Base-by-base conservation (phyloP, 1,140 invertebrate species). In the Orius insidiosus region DNA sequence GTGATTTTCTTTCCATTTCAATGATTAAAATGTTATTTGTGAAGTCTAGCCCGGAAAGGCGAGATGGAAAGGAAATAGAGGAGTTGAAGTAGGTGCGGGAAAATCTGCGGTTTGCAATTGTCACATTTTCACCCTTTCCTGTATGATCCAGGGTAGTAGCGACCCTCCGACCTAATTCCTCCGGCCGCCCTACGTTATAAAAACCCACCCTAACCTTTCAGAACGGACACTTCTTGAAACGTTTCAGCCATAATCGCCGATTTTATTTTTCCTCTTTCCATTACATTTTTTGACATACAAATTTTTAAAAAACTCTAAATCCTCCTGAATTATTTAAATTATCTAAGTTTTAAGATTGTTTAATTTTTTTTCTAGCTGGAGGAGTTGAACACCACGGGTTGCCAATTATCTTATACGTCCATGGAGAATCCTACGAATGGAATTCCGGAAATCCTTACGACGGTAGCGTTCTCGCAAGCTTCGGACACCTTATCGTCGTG, bases 381-480 rank as follows among this genome's bases (percentile, higher is more conserved):
- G 48, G 48, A 33, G 43, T 34, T 9, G 48, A 53, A 34, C 53
- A 54, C 31, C 53, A 54, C 35, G 52, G 48, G 67, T 58, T 77
- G 49, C 81, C 85, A 48, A 75, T 79, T 14, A 67, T 96, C 55
- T 76, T 96, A 13, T 90, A 87, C 61, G 78, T 96, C 44, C 92
- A 96, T 61, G 92, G 92, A 11, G 89, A 95, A 62, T 92, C 85
- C 7, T 93, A 84, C 64, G 82, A 90, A 56, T 93, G 86, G 79
- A 89, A 87, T 60, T 81, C 86, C 8, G 89, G 90, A 40, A 93
- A 93, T 68, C 77, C 86, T 4, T 90, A 95, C 62, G 89, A 96
- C 63, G 90, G 89, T 46, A 89, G 83, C 45, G 79, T 89, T 18
- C 67, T 97, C 39, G 85, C 89, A 46, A 81, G 85, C 47, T 78